Conservation (phyloP, 2,797 vertebrate genomes). For the Pogoniulus pusillus region DNA sequence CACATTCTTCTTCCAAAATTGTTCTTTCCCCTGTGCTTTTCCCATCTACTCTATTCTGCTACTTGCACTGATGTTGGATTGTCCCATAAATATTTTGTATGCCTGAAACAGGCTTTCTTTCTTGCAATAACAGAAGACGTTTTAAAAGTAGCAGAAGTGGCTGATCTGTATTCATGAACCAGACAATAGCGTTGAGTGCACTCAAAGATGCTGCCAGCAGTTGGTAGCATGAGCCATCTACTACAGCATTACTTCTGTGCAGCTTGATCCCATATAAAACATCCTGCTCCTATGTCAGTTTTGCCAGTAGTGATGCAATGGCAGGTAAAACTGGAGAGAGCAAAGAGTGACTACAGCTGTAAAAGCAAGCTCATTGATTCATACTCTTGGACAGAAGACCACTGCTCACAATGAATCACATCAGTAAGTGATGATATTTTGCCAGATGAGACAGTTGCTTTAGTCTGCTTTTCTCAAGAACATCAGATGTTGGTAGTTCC, state of each 20-base stretch:
- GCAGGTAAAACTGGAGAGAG: constrained; percentile 6
- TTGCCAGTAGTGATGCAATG: not conserved
- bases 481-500: not conserved
- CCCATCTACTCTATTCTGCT: constrained; percentile 15
- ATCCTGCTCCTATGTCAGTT: not conserved
- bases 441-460: not conserved
- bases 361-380: not conserved
- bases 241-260: not conserved
- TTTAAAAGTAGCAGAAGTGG: not conserved
- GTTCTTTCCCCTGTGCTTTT: constrained; percentile 53
- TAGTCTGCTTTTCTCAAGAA: not conserved
- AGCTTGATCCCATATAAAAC: not conserved
- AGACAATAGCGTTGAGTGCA: constrained; percentile 26
- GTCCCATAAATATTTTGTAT: constrained; percentile 32
- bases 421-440: not conserved
- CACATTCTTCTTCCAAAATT: constrained; percentile 53
- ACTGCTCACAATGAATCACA: not conserved
- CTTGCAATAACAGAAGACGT: not conserved
- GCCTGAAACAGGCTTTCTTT: not conserved
- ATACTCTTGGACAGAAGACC: not conserved
- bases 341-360: not conserved
- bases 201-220: not conserved
- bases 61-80: not conserved
- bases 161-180: constrained; percentile 54
- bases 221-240: constrained; percentile 22